Evolutionary conservation across 2,888 invertebrate genomes (phyloP).

Genomic region (Nipponacmea schrenckii): DNA sequence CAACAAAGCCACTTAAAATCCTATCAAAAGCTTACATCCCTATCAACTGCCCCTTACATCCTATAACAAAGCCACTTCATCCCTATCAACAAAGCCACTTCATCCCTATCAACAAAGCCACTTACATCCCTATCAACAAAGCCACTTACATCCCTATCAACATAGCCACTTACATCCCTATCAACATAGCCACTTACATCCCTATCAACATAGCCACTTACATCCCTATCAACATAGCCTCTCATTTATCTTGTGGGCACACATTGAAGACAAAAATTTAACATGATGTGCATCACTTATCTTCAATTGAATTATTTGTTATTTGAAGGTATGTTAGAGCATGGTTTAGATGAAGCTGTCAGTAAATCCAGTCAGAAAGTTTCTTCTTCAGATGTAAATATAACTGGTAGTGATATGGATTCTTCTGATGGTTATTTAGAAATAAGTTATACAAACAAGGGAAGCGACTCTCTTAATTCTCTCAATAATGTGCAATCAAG

Average conservation of each 20-base stretch:
- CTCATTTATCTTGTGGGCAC: conserved; percentile 9
- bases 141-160: too few species aligned
- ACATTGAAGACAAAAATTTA: too few species aligned
- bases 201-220: not conserved
- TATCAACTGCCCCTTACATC: too few species aligned
- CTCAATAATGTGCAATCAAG: conserved; percentile 26
- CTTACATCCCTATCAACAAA: too few species aligned
- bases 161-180: too few species aligned
- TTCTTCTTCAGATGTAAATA: conserved; percentile 53
- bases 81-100: too few species aligned
- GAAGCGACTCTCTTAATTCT: conserved; percentile 9
- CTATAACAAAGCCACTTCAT: too few species aligned
- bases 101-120: too few species aligned
- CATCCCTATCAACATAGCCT: not conserved
- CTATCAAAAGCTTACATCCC: too few species aligned
- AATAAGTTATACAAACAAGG: conserved; percentile 45
- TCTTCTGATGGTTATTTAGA: conserved; percentile 59
- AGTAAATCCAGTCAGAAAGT: conserved; percentile 72
- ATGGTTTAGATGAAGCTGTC: conserved; percentile 84
- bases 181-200: not conserved
- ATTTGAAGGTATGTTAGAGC: conserved; percentile 78
- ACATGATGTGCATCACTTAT: not conserved
- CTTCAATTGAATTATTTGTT: not conserved
- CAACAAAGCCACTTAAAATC: too few species aligned
- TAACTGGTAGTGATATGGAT: conserved; percentile 39